Evolutionary conservation across 2,797 vertebrate genomes (phyloP).

Genomic region (Delichon dasypus): DNA sequence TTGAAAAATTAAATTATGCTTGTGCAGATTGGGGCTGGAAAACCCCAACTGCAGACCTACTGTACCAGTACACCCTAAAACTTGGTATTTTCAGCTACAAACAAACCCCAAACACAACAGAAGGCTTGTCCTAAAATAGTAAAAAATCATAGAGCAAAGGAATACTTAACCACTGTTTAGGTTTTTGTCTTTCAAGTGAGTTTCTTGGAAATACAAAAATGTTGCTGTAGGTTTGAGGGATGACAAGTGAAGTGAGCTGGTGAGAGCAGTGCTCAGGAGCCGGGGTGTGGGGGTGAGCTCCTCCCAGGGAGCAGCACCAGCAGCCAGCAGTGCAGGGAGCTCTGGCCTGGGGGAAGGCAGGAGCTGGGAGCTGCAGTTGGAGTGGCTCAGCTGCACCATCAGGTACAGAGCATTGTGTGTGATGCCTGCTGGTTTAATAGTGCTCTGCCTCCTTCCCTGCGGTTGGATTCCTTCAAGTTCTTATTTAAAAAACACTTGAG

Average conservation of each 20-base stretch:
- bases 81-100: neutral
- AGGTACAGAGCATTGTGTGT: neutral
- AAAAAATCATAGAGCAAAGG: neutral
- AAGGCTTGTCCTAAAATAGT: neutral
- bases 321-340: neutral
- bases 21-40: neutral
- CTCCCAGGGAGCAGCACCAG: neutral
- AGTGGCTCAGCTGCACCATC: neutral
- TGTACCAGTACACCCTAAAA: neutral
- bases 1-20: neutral
- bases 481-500: constrained; percentile 23
- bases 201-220: neutral
- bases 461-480: neutral
- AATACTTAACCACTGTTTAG: neutral
- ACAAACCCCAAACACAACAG: neutral
- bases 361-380: neutral
- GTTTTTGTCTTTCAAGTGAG: neutral
- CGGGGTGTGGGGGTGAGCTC: neutral
- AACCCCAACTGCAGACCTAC: neutral
- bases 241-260: neutral
- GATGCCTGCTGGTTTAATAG: neutral
- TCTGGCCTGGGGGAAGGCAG: neutral
- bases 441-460: neutral
- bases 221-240: neutral
- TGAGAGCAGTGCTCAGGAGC: neutral